phyloP scores from a whole-genome alignment of 2,113 vertebrate genomes.

The Larimichthys polyactis region DNA sequence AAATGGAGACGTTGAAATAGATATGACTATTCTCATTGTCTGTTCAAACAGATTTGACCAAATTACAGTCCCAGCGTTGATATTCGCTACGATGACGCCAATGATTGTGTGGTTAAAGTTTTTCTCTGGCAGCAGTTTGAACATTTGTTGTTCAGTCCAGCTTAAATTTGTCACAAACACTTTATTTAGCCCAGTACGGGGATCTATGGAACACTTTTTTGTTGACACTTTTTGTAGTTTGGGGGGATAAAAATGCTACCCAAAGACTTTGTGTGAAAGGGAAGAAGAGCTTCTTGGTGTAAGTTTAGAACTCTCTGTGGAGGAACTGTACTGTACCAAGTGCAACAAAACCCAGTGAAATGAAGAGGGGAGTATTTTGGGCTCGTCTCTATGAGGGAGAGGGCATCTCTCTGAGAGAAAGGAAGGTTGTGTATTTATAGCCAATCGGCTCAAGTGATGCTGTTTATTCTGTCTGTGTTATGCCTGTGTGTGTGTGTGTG shows the following conservation, averaged over 20 bases:
- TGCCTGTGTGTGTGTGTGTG: constrained; percentile 1
- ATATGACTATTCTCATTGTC: no score
- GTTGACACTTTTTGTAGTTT: background rate
- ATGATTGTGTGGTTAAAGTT: no score
- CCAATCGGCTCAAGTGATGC: constrained; percentile 33
- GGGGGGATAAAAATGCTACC: background rate
- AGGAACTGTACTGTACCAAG: background rate
- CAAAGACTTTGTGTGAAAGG: background rate
- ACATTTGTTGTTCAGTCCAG: no score
- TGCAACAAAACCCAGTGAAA: constrained; percentile 11
- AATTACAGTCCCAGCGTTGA: no score
- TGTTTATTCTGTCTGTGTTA: constrained; percentile 25
- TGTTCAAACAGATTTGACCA: no score
- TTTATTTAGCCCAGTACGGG: background rate
- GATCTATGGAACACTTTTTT: background rate
- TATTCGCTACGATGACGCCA: no score
- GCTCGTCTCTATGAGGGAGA: constrained; percentile 29
- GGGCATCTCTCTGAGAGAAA: constrained; percentile 33
- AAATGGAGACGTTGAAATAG: no score
- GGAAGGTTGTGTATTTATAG: constrained; percentile 60
- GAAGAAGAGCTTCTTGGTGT: background rate
- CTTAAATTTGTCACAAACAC: background rate
- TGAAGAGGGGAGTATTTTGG: constrained; percentile 33
- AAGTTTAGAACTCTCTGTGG: background rate
- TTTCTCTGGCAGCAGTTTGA: no score